phyloP scores from a whole-genome alignment of 2,797 vertebrate species.

The Myiothlypis coronata region DNA sequence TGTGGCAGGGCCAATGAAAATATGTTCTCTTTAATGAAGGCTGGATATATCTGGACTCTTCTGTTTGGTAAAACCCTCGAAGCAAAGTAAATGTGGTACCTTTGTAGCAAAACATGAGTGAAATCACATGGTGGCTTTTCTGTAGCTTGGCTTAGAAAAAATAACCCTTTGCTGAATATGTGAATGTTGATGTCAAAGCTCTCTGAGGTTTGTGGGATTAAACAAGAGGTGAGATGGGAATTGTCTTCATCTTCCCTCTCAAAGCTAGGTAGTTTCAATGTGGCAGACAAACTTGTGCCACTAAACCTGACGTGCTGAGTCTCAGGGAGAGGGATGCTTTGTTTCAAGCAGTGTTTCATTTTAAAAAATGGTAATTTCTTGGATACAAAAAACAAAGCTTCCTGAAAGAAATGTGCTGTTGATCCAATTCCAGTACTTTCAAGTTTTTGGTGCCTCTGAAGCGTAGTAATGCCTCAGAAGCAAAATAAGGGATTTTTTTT shows the following conservation, averaged over 20 bases:
- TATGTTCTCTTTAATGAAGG: not conserved
- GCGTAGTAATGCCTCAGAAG: not conserved
- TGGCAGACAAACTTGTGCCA: not conserved
- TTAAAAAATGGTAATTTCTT: constrained; percentile 30
- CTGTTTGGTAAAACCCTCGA: not conserved
- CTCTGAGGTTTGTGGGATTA: not conserved
- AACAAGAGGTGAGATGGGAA: not conserved
- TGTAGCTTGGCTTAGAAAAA: not conserved
- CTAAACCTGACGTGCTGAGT: not conserved
- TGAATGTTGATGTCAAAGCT: not conserved
- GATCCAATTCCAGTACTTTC: constrained; percentile 37
- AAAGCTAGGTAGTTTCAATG: not conserved
- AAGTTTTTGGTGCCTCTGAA: not conserved
- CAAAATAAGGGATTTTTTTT: not conserved
- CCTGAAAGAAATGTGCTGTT: not conserved
- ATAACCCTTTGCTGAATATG: not conserved
- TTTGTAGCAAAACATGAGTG: not conserved
- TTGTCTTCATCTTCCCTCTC: not conserved
- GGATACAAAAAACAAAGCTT: not conserved
- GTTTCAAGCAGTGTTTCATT: constrained; percentile 36
- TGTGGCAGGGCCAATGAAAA: not conserved
- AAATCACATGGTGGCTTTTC: not conserved
- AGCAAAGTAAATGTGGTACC: not conserved
- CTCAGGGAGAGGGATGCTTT: not conserved
- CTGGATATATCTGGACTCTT: not conserved